Percentiles rank a stretch among this genome's conserved stretches.
Conservation (phyloP, 2,113 vertebrate genomes). For the Cyanoramphus novaezelandiae region DNA sequence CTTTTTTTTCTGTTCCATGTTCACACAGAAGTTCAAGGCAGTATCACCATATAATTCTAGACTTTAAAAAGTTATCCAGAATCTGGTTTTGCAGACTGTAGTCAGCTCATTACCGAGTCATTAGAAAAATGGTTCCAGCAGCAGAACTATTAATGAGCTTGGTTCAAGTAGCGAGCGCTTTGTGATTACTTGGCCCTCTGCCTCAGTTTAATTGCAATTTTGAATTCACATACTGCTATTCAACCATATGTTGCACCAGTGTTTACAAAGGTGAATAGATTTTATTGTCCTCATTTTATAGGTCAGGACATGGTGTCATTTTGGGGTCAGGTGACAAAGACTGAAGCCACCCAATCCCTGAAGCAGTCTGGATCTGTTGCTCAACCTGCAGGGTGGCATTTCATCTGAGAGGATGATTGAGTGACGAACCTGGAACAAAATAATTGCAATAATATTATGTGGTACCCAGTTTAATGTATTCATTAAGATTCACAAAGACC, state of each 20-base stretch:
- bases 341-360: neutral
- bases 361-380: neutral
- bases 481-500: neutral
- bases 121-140: conserved; percentile 15
- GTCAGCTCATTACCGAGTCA: neutral
- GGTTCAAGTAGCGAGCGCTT: neutral
- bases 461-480: neutral
- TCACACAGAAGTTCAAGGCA: neutral
- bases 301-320: neutral
- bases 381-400: neutral
- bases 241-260: neutral
- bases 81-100: neutral
- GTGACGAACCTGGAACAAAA: neutral
- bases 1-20: neutral
- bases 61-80: neutral
- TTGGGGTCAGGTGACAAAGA: neutral
- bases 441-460: neutral
- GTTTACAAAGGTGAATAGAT: conserved; percentile 19
- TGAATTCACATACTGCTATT: neutral
- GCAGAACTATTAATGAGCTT: neutral
- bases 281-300: neutral
- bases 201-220: conserved; percentile 25
- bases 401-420: neutral
- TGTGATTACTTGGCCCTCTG: neutral
- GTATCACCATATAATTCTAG: neutral